phyloP scores from a whole-genome alignment of 2,797 vertebrate genomes.

The Pseudomugil gertrudae region DNA sequence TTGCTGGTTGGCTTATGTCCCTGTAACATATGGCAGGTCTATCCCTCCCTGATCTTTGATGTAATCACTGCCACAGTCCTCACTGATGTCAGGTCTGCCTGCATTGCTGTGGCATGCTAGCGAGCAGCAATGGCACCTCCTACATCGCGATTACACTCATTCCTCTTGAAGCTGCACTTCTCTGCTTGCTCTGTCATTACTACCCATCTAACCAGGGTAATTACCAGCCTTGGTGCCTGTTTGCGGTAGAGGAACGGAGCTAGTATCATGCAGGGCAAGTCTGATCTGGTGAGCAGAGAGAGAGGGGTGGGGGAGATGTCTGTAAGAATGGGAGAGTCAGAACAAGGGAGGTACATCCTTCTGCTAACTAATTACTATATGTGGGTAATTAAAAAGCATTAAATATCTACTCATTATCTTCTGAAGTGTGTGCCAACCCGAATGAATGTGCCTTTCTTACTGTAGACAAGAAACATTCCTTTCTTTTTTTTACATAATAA shows the following conservation, averaged over 20 bases:
- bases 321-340: conserved; percentile 37
- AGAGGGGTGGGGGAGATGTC: background rate
- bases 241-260: conserved; percentile 57
- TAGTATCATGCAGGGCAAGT: conserved; percentile 56
- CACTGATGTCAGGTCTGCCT: conserved; percentile 49
- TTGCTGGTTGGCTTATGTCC: background rate
- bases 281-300: conserved; percentile 30
- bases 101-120: conserved; percentile 26
- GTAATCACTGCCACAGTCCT: background rate
- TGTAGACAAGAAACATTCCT: conserved; percentile 3
- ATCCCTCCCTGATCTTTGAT: conserved; percentile 20
- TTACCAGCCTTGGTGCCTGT: conserved; percentile 69
- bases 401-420: conserved; percentile 47
- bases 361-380: conserved; percentile 64
- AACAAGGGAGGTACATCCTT: conserved; percentile 43
- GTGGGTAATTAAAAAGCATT: conserved; percentile 69
- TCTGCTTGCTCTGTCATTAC: conserved; percentile 76
- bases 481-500: background rate
- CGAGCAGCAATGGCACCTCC: conserved; percentile 40
- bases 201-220: conserved; percentile 64
- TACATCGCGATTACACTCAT: conserved; percentile 53
- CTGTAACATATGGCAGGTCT: conserved; percentile 7
- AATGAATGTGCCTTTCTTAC: conserved; percentile 22
- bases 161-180: conserved; percentile 60
- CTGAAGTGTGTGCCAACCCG: conserved; percentile 45